Base-by-base conservation (phyloP, 2,888 invertebrate genomes). In the Eupithecia abbreviata region DNA sequence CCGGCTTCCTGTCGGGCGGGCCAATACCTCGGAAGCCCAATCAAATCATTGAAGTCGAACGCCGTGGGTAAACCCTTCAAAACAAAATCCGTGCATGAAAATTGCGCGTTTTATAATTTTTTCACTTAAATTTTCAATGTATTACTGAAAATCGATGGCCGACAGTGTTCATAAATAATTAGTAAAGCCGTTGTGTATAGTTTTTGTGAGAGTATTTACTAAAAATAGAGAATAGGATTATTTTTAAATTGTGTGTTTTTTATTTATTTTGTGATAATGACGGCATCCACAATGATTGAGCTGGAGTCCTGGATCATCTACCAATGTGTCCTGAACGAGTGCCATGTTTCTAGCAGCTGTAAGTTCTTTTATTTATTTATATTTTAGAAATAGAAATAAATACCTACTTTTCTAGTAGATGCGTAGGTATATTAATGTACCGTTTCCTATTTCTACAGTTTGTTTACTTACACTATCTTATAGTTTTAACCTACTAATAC, bases 271-370 rank as follows among this genome's bases (percentile, higher is more conserved):
- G 87, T 85, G 82, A 84, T 92, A 87, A 95, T 95, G 95, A 95
- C 95, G 86, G 95, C 95, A 84, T 94, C 95, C 84, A 94, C 96
- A 62, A 96, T 96, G 92, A 95, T 96, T 84, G 96, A 96, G 89
- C 88, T 96, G 89, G 96, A 97, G 89, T 96, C 96, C 89, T 97
- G 96, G 96, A 93, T 96, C 85, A 96, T 96, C 89, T 96, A 96
- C 91, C 96, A 96, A 86, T 96, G 96, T 91, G 96, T 97, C 83
- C 95, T 96, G 85, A 96, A 96, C 84, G 96, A 96, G 91, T 96
- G 96, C 90, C 96, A 96, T 91, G 95, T 96, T 82, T 96, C 96
- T 85, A 94, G 95, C 86, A 93, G 96, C 85, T 96, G 96, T 96
- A 94, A 96, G 96, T 96, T 91, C 78, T 77, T 76, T 69, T 76